Evolutionary conservation across 2,113 vertebrate genomes (phyloP).

Genomic region (cattle (Bos taurus)): DNA sequence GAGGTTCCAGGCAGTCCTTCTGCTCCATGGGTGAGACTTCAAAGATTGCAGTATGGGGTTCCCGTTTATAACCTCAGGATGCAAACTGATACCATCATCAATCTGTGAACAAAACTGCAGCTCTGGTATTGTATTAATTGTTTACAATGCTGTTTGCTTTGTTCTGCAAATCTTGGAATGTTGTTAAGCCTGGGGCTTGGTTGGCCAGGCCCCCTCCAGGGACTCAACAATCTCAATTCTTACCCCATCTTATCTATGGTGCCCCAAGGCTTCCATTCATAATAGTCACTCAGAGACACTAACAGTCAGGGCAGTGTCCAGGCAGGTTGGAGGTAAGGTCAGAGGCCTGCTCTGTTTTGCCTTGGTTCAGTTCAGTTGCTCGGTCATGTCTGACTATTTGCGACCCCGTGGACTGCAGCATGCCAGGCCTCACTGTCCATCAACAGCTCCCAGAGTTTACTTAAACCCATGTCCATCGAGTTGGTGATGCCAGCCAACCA

Average conservation of each 20-base stretch:
- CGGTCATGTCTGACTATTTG: background rate
- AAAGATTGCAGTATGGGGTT: background rate
- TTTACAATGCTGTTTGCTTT: background rate
- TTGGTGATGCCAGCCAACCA: background rate
- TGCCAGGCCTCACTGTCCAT: background rate
- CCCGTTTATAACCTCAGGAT: background rate
- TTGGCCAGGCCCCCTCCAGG: background rate
- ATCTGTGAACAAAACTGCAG: background rate
- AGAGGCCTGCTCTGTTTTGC: background rate
- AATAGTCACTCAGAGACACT: background rate
- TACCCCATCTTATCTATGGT: background rate
- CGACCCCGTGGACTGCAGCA: background rate
- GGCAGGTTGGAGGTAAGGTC: background rate
- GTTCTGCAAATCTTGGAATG: background rate
- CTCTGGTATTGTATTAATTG: background rate
- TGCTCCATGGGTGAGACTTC: too few relatives aligned
- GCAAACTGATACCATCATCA: background rate
- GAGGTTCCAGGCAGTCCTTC: background rate
- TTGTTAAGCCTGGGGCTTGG: background rate
- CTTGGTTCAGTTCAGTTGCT: fast-evolving
- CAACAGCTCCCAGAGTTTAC: background rate
- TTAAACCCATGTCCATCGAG: background rate
- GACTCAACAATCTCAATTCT: background rate
- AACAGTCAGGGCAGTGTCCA: background rate
- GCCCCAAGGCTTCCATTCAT: background rate